Conservation (phyloP, 2,888 invertebrate genomes). For the Zygaena filipendulae region DNA sequence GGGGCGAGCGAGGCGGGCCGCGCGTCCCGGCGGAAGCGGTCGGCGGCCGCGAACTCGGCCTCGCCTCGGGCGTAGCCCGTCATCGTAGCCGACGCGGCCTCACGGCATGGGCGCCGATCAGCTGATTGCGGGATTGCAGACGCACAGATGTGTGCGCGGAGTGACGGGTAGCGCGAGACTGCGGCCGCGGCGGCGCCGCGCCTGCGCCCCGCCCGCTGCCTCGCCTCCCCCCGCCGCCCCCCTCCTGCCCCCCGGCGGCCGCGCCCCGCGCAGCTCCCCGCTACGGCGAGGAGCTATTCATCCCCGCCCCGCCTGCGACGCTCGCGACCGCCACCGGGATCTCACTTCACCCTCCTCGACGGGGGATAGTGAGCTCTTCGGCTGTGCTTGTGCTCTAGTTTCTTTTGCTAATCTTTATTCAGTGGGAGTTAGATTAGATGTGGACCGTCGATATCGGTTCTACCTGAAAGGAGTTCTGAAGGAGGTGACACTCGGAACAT, state of each 20-base stretch:
- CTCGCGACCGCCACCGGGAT: slow-evolving; percentile 12
- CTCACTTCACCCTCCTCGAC: slow-evolving; percentile 15
- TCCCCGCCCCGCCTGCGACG: slow-evolving; percentile 20
- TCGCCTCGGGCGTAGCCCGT: slow-evolving; percentile 64
- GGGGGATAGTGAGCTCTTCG: no score
- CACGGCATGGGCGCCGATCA: slow-evolving; percentile 63
- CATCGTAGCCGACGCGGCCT: slow-evolving; percentile 57
- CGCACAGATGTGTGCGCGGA: slow-evolving; percentile 45
- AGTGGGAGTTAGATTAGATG: no score
- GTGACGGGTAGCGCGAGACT: slow-evolving; percentile 45
- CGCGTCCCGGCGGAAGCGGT: slow-evolving; percentile 55
- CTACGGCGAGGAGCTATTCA: slow-evolving; percentile 4
- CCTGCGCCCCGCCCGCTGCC: slow-evolving; percentile 38
- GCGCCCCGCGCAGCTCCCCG: slow-evolving; percentile 13
- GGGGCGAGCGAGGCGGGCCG: slow-evolving; percentile 64
- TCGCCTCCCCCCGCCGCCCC: slow-evolving; percentile 26
- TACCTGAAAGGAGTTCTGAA: no score
- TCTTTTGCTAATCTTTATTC: no score
- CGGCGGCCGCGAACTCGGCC: slow-evolving; percentile 57
- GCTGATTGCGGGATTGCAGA: slow-evolving; percentile 27
- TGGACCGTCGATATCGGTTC: no score
- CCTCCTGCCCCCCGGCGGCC: slow-evolving; percentile 11
- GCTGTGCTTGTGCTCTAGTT: no score
- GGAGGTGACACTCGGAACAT: no score
- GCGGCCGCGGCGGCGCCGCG: slow-evolving; percentile 25